A percentile compares a stretch with the other conserved stretches of the same genome.
Conservation (phyloP, 2,888 invertebrate genomes). For the Andrena flavipes region DNA sequence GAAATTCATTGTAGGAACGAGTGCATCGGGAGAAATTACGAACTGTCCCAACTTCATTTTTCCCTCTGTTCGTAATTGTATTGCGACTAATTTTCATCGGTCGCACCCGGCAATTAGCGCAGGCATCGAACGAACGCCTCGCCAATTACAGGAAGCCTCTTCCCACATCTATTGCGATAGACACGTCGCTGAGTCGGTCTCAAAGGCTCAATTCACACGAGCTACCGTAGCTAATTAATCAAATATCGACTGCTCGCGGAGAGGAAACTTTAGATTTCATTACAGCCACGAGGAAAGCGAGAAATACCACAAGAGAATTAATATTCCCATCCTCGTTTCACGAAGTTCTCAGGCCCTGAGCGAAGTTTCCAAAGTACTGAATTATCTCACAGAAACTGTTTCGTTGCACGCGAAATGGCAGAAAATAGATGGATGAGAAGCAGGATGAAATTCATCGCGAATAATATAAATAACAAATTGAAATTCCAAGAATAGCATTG, state of each 20-base stretch:
- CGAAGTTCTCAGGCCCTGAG: background rate
- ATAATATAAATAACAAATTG: too few relatives aligned
- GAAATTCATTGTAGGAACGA: conserved; percentile 1
- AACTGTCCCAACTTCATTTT: conserved; percentile 54
- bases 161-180: conserved; percentile 62
- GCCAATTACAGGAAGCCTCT: conserved; percentile 66
- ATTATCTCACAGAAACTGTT: background rate
- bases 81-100: conserved; percentile 58
- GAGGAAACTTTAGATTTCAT: conserved; percentile 19
- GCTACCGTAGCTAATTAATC: conserved; percentile 57
- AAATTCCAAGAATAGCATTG: too few relatives aligned
- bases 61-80: conserved; percentile 49
- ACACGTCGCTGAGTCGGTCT: conserved; percentile 38
- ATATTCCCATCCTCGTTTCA: conserved; percentile 31
- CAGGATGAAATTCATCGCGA: background rate
- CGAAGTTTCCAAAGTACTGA: background rate
- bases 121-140: conserved; percentile 58
- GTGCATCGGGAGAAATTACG: conserved; percentile 13
- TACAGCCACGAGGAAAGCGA: conserved; percentile 5
- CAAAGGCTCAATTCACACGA: conserved; percentile 54
- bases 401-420: background rate
- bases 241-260: conserved; percentile 31
- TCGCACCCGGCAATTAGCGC: conserved; percentile 66
- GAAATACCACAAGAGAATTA: background rate
- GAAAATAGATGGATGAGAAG: background rate